Evolutionary conservation across 1,140 invertebrate species (phyloP).

Genomic region (Drosophila dunni): DNA sequence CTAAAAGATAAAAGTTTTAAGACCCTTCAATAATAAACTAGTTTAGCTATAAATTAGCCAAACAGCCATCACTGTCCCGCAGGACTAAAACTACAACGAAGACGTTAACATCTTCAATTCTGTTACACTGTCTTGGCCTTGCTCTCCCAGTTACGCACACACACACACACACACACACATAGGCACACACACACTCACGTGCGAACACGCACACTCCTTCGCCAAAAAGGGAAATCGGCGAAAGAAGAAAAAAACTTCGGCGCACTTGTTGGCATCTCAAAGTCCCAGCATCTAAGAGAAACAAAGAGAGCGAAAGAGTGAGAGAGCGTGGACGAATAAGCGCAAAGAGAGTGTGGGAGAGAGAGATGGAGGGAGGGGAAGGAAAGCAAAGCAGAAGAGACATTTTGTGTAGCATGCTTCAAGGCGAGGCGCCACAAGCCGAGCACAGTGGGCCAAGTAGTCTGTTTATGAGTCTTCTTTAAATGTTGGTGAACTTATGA

Average conservation of each 20-base stretch:
- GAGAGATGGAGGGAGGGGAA: slow-evolving; percentile 18
- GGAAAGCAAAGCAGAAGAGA: slow-evolving; percentile 12
- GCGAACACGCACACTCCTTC: slow-evolving; percentile 10
- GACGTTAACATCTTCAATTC: slow-evolving; percentile 62
- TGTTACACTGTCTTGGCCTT: slow-evolving; percentile 37
- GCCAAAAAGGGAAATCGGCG: slow-evolving; percentile 4
- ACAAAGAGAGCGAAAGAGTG: slow-evolving; percentile 14
- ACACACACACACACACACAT: slow-evolving; percentile 10
- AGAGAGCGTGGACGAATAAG: slow-evolving; percentile 23
- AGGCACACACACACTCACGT: slow-evolving; percentile 4
- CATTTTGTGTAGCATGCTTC: slow-evolving; percentile 53
- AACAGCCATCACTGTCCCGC: neutral
- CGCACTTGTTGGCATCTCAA: slow-evolving; percentile 77
- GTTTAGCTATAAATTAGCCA: too few species aligned
- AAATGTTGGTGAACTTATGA: too few species aligned
- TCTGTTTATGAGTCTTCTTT: too few species aligned
- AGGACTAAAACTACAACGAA: slow-evolving; percentile 73
- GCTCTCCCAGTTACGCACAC: slow-evolving; percentile 19
- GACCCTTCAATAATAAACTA: too few species aligned
- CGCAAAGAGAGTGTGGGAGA: neutral
- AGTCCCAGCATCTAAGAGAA: slow-evolving; percentile 50
- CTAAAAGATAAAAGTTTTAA: too few species aligned
- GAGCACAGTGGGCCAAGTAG: too few species aligned
- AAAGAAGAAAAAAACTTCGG: slow-evolving; percentile 48
- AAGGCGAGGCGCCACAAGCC: slow-evolving; percentile 10